phyloP scores from a whole-genome alignment of 2,113 vertebrate species.

The Myocastor coypus region DNA sequence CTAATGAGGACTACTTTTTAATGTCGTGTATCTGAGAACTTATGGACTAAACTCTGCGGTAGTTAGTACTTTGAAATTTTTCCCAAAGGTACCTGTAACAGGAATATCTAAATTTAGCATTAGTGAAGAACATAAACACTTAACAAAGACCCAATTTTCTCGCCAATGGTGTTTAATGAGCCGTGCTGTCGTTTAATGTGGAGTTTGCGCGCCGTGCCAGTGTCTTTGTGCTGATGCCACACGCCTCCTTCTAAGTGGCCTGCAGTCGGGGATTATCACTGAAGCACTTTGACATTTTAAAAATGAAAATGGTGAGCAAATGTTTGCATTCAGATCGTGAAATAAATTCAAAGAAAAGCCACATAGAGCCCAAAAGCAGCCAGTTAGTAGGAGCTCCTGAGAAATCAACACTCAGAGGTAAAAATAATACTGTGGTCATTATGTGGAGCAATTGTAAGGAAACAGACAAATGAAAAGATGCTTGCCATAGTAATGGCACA shows the following conservation, averaged over 20 bases:
- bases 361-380: not conserved
- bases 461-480: not conserved
- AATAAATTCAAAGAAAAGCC: conserved; percentile 33
- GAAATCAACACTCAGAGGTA: conserved; percentile 21
- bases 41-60: not conserved
- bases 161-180: conserved; percentile 77
- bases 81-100: conserved; percentile 62
- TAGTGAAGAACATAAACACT: conserved; percentile 75
- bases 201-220: conserved; percentile 60
- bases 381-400: not conserved
- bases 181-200: conserved; percentile 71
- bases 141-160: conserved; percentile 77
- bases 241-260: not conserved
- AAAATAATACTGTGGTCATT: not conserved
- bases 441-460: not conserved
- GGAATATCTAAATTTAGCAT: conserved; percentile 77
- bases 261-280: not conserved
- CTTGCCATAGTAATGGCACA: not conserved
- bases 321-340: conserved; percentile 50
- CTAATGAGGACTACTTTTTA: not conserved
- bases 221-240: conserved; percentile 63
- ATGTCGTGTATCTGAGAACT: conserved; percentile 32
- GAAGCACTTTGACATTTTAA: conserved; percentile 18
- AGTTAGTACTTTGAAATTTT: conserved; percentile 56
- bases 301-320: conserved; percentile 35